Base-by-base conservation (phyloP, 2,797 vertebrate genomes). In the Rhodeus uyekii region DNA sequence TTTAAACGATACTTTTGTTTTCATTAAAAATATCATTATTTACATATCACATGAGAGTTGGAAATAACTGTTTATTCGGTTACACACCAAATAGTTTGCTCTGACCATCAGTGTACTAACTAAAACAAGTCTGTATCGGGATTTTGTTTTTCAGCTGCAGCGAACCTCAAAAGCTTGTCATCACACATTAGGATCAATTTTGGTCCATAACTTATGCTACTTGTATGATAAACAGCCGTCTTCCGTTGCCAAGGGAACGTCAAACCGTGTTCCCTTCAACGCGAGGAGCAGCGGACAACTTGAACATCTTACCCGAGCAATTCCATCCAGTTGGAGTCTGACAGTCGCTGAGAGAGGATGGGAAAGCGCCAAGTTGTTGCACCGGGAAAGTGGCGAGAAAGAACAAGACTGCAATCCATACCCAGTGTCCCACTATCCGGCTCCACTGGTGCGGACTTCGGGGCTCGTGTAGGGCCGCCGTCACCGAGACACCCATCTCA, bases 271-370 rank as follows among this genome's bases (percentile, higher is more conserved):
- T 50, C 34, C 8, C 22, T 55, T 22, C 19, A 46, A 38, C 44
- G 24, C 27, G 16, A 60, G 24, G 58, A 60, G 27, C 58, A 60
- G 58, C 27, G 76, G 61, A 76, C 53, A 39, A 60, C 34, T 55
- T 63, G 55, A 77, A 44, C 42, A 38, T 86, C 97, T 98, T 94
- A 98, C 97, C 97, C 72, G 97, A 98, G 94, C 97, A 99, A 92
- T 99, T 98, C 97, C 97, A 98, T 90, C 97, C 97, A 89, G 97
- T 98, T 82, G 97, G 97, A 86, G 97, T 99, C 93, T 99, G 97
- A 91, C 97, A 98, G 95, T 99, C 97, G 92, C 97, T 98, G 90
- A 98, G 94, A 92, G 97, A 98, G 89, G 97, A 98, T 86, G 97
- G 97, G 93, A 98, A 99, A 84, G 97, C 97, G 90, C 96, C 94